These are phyloP conservation scores for Drosophila helvetica DNA, from an alignment of 2,888 invertebrate genomes.

Conservation along the genomic window DNA sequence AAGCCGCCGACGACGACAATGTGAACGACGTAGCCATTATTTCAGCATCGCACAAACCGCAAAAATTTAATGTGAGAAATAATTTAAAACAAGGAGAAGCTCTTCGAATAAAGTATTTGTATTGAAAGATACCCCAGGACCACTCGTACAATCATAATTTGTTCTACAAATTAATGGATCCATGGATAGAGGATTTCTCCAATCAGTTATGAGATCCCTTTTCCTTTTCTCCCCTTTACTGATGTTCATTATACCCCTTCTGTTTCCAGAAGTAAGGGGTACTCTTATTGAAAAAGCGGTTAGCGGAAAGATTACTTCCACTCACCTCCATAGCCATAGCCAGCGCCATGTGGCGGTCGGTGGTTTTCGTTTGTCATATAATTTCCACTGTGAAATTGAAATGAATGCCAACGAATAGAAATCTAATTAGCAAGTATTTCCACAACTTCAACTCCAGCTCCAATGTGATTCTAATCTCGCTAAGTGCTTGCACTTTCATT, in stretches of 20 bases:
- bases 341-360: neutral
- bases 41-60: constrained; percentile 54
- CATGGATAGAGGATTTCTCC: too few species aligned
- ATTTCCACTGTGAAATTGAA: neutral
- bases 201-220: too few species aligned
- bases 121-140: neutral
- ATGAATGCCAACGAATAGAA: constrained; percentile 9
- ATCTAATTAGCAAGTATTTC: constrained; percentile 44
- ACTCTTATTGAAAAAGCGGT: neutral
- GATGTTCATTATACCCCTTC: neutral
- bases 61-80: constrained; percentile 59
- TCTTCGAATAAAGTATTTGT: neutral
- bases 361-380: constrained; percentile 19
- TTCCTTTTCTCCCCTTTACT: too few species aligned
- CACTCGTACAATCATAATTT: too few species aligned
- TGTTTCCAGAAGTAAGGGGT: neutral
- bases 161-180: too few species aligned
- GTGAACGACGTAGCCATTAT: constrained; percentile 46
- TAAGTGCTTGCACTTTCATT: constrained; percentile 43
- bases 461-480: constrained; percentile 41
- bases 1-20: constrained; percentile 44
- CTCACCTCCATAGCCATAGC: neutral
- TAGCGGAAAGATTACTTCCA: neutral
- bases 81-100: constrained; percentile 20
- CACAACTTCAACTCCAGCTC: neutral